Evolutionary conservation across 2,888 invertebrate genomes (phyloP).

Genomic region (Rambutsinella grinnellia): DNA sequence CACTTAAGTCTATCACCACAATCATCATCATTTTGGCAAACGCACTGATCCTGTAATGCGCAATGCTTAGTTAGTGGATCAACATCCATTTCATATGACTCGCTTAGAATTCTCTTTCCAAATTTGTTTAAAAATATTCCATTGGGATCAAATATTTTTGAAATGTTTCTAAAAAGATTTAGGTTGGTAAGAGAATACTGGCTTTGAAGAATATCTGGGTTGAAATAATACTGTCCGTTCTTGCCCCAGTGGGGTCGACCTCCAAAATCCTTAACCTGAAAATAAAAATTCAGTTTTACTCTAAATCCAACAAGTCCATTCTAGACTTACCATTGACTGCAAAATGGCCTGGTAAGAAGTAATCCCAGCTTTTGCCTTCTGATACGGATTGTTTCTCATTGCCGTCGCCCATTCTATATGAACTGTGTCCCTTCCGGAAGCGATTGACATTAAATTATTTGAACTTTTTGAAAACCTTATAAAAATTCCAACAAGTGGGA

Average conservation of each 20-base stretch:
- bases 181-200: not conserved
- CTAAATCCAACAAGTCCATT: too few relatives aligned
- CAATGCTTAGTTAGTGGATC: conserved; percentile 25
- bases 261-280: not conserved
- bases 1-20: too few relatives aligned
- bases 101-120: conserved; percentile 22
- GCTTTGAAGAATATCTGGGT: not conserved
- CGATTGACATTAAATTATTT: conserved; percentile 23
- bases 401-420: conserved; percentile 25
- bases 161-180: not conserved
- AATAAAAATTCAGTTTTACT: not conserved
- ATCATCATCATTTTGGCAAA: conserved; percentile 18
- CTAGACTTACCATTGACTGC: conserved; percentile 28
- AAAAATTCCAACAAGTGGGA: conserved; percentile 32
- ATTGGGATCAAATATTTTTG: conserved; percentile 36
- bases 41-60: conserved; percentile 42
- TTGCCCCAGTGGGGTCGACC: conserved; percentile 52
- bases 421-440: conserved; percentile 12
- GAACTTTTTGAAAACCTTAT: conserved; percentile 26
- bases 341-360: conserved; percentile 38
- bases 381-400: conserved; percentile 31
- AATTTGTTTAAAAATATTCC: conserved; percentile 48
- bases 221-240: conserved; percentile 26
- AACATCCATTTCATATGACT: not conserved
- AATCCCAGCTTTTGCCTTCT: conserved; percentile 17